phyloP scores from a whole-genome alignment of 2,113 vertebrate genomes.

The Cebus imitator region DNA sequence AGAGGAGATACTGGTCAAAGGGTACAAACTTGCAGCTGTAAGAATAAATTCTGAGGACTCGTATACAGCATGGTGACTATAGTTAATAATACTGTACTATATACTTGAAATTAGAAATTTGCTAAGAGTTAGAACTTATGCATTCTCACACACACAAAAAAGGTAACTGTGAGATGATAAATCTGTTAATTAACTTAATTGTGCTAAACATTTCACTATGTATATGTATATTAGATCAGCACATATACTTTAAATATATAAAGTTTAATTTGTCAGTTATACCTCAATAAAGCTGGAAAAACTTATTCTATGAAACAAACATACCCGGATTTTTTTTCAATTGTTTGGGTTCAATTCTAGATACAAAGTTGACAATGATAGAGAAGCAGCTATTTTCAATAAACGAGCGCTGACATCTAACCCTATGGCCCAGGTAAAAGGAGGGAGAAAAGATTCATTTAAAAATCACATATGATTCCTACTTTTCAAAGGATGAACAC shows the following conservation, averaged over 20 bases:
- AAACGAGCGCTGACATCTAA: background rate
- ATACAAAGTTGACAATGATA: background rate
- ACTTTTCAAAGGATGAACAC: slow-evolving; percentile 30
- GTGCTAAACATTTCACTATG: background rate
- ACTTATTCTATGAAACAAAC: background rate
- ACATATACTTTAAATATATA: background rate
- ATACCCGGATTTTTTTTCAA: background rate
- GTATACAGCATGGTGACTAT: background rate
- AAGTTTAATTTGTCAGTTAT: background rate
- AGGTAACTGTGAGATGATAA: background rate
- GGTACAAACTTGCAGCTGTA: background rate
- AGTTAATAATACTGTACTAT: background rate
- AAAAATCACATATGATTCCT: slow-evolving; percentile 11
- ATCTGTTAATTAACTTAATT: background rate
- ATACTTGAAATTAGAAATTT: background rate
- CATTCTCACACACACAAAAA: background rate
- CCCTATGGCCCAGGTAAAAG: background rate
- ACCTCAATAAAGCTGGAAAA: background rate
- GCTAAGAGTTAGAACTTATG: background rate
- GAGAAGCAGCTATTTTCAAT: background rate
- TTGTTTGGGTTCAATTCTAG: background rate
- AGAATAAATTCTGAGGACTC: background rate
- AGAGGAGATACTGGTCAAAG: background rate
- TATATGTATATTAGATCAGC: background rate
- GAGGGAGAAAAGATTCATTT: background rate